Conservation (phyloP, 2,797 vertebrate genomes). For the Pangasius djambal region DNA sequence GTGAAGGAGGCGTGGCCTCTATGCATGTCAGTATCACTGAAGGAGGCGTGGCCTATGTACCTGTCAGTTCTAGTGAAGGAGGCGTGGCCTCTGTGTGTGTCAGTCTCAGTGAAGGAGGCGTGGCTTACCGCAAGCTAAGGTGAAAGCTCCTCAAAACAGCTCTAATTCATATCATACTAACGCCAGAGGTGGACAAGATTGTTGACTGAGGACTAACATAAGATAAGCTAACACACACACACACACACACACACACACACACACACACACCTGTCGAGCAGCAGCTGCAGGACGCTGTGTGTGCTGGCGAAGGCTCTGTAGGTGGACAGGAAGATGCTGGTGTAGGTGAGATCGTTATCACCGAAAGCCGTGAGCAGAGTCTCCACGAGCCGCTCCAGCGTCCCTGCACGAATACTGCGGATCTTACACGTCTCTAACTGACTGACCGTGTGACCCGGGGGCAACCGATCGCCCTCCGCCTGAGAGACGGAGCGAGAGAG, state of each 20-base stretch:
- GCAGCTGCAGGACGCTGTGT: slow-evolving; percentile 84
- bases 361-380: slow-evolving; percentile 90
- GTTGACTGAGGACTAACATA: background rate
- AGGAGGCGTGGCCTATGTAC: background rate
- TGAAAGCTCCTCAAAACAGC: background rate
- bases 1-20: background rate
- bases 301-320: slow-evolving; percentile 89
- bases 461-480: slow-evolving; percentile 90
- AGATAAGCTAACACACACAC: background rate
- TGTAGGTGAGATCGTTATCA: slow-evolving; percentile 94
- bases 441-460: slow-evolving; percentile 90
- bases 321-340: slow-evolving; percentile 93
- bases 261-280: slow-evolving; percentile 83
- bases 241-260: slow-evolving; percentile 64
- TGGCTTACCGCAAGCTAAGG: no score
- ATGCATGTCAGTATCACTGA: no score
- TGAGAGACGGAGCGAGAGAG: slow-evolving; percentile 60
- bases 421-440: slow-evolving; percentile 94
- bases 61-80: background rate
- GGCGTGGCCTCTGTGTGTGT: background rate
- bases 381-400: slow-evolving; percentile 93
- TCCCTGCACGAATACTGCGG: slow-evolving; percentile 92
- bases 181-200: background rate
- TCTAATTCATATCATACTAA: background rate
- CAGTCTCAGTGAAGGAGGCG: background rate